Evolutionary conservation across 2,888 invertebrate species (phyloP), one percentile per base, ranked within the genome.

Genomic region (Melieria omissa): DNA sequence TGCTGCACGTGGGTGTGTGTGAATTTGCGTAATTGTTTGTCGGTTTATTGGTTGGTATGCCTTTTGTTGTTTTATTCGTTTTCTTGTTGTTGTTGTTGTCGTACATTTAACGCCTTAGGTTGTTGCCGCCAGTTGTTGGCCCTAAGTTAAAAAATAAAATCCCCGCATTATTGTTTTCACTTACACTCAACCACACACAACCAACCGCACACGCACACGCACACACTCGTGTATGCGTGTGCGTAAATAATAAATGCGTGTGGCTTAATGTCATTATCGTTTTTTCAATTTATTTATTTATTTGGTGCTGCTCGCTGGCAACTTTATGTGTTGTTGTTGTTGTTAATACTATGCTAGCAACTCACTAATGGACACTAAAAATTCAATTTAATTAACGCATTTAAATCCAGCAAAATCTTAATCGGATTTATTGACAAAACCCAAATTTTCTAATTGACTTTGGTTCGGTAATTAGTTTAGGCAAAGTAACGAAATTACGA

Each of bases 351-450:
- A n/a, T n/a, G n/a, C n/a, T 65, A 65, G 44, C 44, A 65, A n/a
- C 44, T 54, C n/a, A 14, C n/a, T 46, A 52, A 41, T 54, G 29
- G 29, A 29, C 29, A 29, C 29, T 29, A 52, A 64, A 54, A 54
- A 44, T 54, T 54, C 64, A 49, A 64, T 64, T 49, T 42, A 64
- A 64, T 64, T 64, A 49, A 16, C 42, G 42, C 49, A 64, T 54
- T 65, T 65, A 65, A 65, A 16, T 7, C 54, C 16, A 54, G 29
- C 3, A 29, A 29, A 29, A 29, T 29, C 29, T 29, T 29, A 29
- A 29, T 29, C 29, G 29, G 29, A 29, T 29, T 29, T 29, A 29
- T 29, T 29, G 29, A 29, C 29, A 29, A 29, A 29, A 29, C 29
- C 29, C 29, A 3, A 29, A 29, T 29, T 29, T 29, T 29, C 29